Percentiles rank a stretch among this genome's conserved stretches.
Conservation (phyloP, 2,888 invertebrate species). For the Troides helena region DNA sequence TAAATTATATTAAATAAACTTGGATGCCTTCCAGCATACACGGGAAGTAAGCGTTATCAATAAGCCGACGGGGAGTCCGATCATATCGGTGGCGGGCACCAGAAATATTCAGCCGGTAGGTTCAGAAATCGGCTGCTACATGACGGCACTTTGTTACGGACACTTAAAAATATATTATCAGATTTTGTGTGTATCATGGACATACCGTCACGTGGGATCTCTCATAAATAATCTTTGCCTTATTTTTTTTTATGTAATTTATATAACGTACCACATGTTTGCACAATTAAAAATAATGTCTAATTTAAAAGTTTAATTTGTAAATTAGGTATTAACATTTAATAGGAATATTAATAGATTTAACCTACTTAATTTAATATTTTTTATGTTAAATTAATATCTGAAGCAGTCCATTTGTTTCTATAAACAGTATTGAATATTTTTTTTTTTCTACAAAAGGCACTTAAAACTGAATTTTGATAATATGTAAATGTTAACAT, state of each 20-base stretch:
- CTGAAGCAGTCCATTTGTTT: not conserved
- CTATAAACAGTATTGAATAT: not conserved
- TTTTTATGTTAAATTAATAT: constrained; percentile 4
- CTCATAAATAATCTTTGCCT: constrained; percentile 7
- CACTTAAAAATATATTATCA: constrained; percentile 48
- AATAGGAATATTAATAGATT: not conserved
- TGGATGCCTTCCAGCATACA: constrained; percentile 73
- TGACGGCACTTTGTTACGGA: constrained; percentile 61
- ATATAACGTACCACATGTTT: too few species aligned
- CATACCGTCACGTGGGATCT: constrained; percentile 17
- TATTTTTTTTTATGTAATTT: too few species aligned
- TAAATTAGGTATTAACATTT: not conserved
- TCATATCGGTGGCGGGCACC: constrained; percentile 64
- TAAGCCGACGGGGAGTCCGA: constrained; percentile 76
- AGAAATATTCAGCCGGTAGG: constrained; percentile 59
- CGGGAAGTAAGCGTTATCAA: constrained; percentile 78
- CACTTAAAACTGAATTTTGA: not conserved
- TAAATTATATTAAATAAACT: constrained; percentile 71
- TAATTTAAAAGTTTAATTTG: not conserved
- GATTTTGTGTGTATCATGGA: constrained; percentile 37
- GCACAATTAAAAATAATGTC: not conserved
- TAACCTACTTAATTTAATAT: not conserved
- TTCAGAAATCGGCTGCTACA: constrained; percentile 59
- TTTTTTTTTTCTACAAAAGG: not conserved
- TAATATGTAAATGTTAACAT: constrained; percentile 8